Conservation (phyloP, 2,888 invertebrate species). For the Cryptophagus acutangulus region DNA sequence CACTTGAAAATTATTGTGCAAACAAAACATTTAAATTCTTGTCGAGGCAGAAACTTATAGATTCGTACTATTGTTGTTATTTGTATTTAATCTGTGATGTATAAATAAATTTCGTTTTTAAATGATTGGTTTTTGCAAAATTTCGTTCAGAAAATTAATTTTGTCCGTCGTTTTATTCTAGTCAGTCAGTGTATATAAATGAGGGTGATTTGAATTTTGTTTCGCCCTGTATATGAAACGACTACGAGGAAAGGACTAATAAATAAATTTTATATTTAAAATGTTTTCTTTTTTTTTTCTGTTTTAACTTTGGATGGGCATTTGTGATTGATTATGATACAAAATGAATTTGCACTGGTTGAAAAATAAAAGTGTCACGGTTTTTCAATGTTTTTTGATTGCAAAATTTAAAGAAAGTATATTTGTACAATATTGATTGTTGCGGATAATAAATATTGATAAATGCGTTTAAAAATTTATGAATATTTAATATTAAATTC, state of each 20-base stretch:
- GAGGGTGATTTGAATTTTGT: background rate
- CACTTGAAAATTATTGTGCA: too few relatives aligned
- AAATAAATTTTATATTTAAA: too few relatives aligned
- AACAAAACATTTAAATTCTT: too few relatives aligned
- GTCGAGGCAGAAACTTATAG: too few relatives aligned
- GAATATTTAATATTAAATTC: conserved; percentile 6
- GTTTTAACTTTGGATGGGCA: conserved; percentile 9
- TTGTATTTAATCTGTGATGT: too few relatives aligned
- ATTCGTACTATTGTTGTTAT: too few relatives aligned
- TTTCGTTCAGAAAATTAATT: too few relatives aligned
- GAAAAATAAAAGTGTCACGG: conserved; percentile 14
- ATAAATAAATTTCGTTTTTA: too few relatives aligned
- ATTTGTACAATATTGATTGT: conserved; percentile 29
- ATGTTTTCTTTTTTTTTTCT: conserved; percentile 3
- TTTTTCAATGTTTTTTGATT: conserved; percentile 23
- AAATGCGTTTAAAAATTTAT: conserved; percentile 1
- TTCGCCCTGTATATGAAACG: background rate
- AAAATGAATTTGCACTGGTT: conserved; percentile 21
- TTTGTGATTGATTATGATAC: conserved; percentile 15
- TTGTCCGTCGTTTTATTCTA: conserved; percentile 4
- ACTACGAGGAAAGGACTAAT: background rate
- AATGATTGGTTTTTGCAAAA: too few relatives aligned
- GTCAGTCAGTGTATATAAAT: background rate
- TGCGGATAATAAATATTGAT: conserved; percentile 12
- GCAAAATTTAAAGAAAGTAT: conserved; percentile 19